Conservation (phyloP, 2,797 vertebrate genomes). For the Benthosema pterotum region DNA sequence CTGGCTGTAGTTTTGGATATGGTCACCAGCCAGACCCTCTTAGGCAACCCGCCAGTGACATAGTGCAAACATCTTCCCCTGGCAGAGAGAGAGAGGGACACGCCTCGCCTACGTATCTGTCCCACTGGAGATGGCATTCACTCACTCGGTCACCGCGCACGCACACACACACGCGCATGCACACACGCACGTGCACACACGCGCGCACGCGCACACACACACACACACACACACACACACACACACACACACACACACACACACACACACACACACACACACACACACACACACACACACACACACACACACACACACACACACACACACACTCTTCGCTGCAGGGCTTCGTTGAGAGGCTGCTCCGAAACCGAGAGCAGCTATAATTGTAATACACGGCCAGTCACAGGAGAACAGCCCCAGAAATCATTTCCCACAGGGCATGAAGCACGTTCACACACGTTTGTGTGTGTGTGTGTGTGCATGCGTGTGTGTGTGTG, state of each 20-base stretch:
- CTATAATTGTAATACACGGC: constrained; percentile 80
- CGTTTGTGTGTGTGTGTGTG: background rate
- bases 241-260: too few relatives aligned
- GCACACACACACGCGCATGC: constrained; percentile 46
- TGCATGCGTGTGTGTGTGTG: constrained; percentile 51
- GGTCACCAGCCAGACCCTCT: constrained; percentile 62
- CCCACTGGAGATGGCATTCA: constrained; percentile 55
- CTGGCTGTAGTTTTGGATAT: constrained; percentile 78
- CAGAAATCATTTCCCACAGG: constrained; percentile 78
- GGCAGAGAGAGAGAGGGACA: constrained; percentile 52
- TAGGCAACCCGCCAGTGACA: constrained; percentile 81
- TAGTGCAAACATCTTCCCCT: constrained; percentile 83
- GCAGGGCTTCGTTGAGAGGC: constrained; percentile 76
- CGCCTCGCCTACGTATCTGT: constrained; percentile 46
- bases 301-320: too few relatives aligned
- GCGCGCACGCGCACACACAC: too few relatives aligned
- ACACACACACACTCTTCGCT: constrained; percentile 47
- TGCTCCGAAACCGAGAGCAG: constrained; percentile 84
- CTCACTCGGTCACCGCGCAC: constrained; percentile 41
- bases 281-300: too few relatives aligned
- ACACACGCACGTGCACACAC: too few relatives aligned
- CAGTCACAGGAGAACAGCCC: constrained; percentile 84
- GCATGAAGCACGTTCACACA: constrained; percentile 63
- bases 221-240: too few relatives aligned
- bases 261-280: too few relatives aligned